Evolutionary conservation across 2,888 invertebrate genomes (phyloP).

Genomic region (Tuberolachnus salignus): DNA sequence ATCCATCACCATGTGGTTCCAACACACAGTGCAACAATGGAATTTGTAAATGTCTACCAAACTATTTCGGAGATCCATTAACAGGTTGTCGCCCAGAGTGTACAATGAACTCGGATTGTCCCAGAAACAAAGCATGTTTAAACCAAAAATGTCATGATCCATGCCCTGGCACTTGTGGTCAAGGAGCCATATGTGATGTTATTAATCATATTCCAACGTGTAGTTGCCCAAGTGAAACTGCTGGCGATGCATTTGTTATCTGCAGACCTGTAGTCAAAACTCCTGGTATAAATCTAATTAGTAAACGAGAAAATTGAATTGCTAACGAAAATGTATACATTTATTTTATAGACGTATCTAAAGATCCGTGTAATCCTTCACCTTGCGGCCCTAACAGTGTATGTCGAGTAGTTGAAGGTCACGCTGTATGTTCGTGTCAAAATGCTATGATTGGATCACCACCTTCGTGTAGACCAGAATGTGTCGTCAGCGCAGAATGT

Average conservation of each 20-base stretch:
- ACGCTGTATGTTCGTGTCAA: slow-evolving; percentile 74
- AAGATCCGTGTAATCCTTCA: slow-evolving; percentile 66
- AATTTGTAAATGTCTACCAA: slow-evolving; percentile 64
- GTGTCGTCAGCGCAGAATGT: slow-evolving; percentile 71
- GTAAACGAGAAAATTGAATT: background rate
- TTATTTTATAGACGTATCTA: slow-evolving; percentile 30
- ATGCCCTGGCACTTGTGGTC: slow-evolving; percentile 67
- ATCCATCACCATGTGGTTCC: slow-evolving; percentile 70
- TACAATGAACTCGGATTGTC: slow-evolving; percentile 74
- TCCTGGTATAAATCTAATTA: slow-evolving; percentile 27
- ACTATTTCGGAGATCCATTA: slow-evolving; percentile 65
- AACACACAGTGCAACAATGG: slow-evolving; percentile 72
- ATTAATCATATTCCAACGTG: slow-evolving; percentile 69
- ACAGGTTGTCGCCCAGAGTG: slow-evolving; percentile 80
- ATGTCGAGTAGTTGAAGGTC: slow-evolving; percentile 69
- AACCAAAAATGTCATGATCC: slow-evolving; percentile 78
- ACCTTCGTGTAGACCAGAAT: slow-evolving; percentile 70
- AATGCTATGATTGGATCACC: slow-evolving; percentile 76
- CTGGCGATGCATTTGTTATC: slow-evolving; percentile 68
- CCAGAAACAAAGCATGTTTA: slow-evolving; percentile 73
- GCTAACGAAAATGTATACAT: background rate
- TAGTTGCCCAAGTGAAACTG: slow-evolving; percentile 66
- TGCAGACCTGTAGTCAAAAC: slow-evolving; percentile 61
- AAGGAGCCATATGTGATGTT: slow-evolving; percentile 67
- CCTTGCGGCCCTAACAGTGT: slow-evolving; percentile 77